Base-by-base conservation (phyloP, 1,140 invertebrate species). In the Spodoptera frugiperda region DNA sequence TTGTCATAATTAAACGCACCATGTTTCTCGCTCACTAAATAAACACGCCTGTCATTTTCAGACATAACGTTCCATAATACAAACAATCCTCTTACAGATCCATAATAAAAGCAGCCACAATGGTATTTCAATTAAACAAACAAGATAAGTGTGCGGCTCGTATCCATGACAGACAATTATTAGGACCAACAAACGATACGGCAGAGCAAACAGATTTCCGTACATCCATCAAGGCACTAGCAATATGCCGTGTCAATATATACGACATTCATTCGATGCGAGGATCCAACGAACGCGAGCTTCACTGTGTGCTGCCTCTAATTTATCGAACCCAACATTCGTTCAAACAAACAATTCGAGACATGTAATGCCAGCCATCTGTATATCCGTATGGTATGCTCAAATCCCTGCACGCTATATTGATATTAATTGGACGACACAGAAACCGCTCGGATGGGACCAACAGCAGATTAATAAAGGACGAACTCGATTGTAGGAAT, bases 391-490 rank as follows among this genome's bases (percentile, higher is more conserved):
- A 46, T 67, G 67, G 79, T 82, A 82, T 82, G 75, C 61, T 80
- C 57, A 75, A 84, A 84, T 84, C 79, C 78, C 59, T 71, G 73
- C 78, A 54, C 65, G 72, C 67, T 84, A 80, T 84, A 90, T 89
- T 87, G 82, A 87, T 87, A 88, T 88, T 89, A 88, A 87, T 88
- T 88, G 82, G 83, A 82, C 70, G 79, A 82, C 81, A 83, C 73
- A 77, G 59, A 71, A 78, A 76, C 73, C 57, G 76, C 67, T 71
- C 75, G 77, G 67, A 77, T 76, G 75, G 78, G 79, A 84, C 80
- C 65, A 82, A 82, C 80, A 85, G 85, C 78, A 87, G 80, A 86
- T 84, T 87, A 88, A 82, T 82, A 81, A 79, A 89, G 86, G 77
- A 77, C 70, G 65, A 78, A 83, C 78, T 73, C 79, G 84, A 83